Conservation (phyloP, 2,888 invertebrate genomes). For the Drosophila diplacantha region DNA sequence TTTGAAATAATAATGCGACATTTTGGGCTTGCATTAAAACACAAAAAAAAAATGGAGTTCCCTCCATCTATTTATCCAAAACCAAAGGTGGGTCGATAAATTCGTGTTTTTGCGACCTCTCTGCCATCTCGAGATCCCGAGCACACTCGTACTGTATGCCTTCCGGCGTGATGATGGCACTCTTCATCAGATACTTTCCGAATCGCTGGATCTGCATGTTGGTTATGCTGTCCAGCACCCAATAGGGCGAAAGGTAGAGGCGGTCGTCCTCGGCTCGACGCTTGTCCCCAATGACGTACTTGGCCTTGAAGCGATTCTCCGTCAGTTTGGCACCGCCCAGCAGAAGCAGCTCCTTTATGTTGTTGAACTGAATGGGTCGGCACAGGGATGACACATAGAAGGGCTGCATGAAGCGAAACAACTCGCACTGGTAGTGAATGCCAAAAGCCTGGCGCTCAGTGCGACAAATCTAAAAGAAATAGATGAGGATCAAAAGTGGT, state of each 20-base stretch:
- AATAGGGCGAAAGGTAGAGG: constrained; percentile 80
- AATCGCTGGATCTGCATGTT: constrained; percentile 79
- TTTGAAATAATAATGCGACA: constrained; percentile 19
- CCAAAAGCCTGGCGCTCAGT: constrained; percentile 82
- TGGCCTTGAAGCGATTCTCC: constrained; percentile 78
- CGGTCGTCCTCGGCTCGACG: constrained; percentile 70
- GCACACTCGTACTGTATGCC: constrained; percentile 56
- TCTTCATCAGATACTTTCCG: constrained; percentile 77
- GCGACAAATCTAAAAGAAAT: constrained; percentile 80
- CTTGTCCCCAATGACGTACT: constrained; percentile 80
- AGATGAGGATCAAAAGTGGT: not conserved
- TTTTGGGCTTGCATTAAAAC: not conserved
- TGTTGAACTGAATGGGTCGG: constrained; percentile 78
- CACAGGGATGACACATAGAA: constrained; percentile 80
- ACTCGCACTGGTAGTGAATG: constrained; percentile 79
- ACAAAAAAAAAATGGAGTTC: not conserved
- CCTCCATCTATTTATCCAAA: constrained; percentile 41
- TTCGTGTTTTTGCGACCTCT: not conserved
- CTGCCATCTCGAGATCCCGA: not conserved
- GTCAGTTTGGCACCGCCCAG: constrained; percentile 81
- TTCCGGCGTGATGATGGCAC: constrained; percentile 51
- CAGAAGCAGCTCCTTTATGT: constrained; percentile 80
- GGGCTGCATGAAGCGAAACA: constrained; percentile 80
- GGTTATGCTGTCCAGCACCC: constrained; percentile 83
- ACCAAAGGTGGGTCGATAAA: constrained; percentile 49